Evolutionary conservation across 2,797 vertebrate species (phyloP), one percentile per base, ranked within the genome.

Genomic region (Propithecus deckenii): DNA sequence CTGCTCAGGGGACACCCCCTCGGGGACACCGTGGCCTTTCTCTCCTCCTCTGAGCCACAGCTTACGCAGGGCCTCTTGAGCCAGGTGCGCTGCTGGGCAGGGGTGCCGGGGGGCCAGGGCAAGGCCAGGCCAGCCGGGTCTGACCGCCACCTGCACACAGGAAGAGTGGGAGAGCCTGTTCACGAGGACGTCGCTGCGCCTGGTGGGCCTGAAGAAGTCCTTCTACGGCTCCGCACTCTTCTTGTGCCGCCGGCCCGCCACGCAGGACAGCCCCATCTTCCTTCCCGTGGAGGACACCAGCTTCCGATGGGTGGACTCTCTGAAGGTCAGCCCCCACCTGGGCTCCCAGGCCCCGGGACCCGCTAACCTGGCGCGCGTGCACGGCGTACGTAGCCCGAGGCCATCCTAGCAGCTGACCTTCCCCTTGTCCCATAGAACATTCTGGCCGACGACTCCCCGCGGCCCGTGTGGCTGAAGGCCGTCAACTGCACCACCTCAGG

Each of bases 221-320:
- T 99, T 99, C 97, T 99, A 99, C 1, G 99, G 99, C 86, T 99
- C 99, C 0, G 99, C 96, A 18, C 98, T 99, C 76, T 99, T 99
- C 98, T 98, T 99, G 46, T 99, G 99, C 98, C 99, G 99, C 57
- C 97, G 98, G 75, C 98, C 41, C 8, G 61, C 90, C 84, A 94
- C 97, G 2, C 52, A 17, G 18, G 98, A 98, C 95, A 98, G 94
- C 59, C 99, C 99, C 0, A 0, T 99, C 88, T 98, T 99, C 97
- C 96, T 99, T 32, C 97, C 99, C 0, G 95, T 99, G 85, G 99
- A 99, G 81, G 97, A 98, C 48, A 97, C 98, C 0, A 95, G 99
- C 98, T 99, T 98, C 98, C 98, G 97, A 67, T 99, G 99, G 99
- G 99, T 99, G 96, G 99, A 99, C 76, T 98, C 98, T 2, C 98